Base-by-base conservation (phyloP, 2,797 vertebrate genomes). In the Echiichthys vipera region DNA sequence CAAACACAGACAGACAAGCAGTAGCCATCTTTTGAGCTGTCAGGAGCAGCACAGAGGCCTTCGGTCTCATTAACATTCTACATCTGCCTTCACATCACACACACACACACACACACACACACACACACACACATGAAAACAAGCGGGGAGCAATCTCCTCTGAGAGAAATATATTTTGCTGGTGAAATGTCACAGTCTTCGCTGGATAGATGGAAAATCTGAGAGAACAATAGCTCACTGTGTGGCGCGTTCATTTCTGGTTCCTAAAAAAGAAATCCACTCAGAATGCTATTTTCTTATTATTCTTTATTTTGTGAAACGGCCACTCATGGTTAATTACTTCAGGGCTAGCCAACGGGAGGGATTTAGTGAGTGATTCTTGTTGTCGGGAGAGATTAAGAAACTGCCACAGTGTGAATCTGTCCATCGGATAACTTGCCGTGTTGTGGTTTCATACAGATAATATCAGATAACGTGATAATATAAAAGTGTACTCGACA, bases 11-110 rank as follows among this genome's bases (percentile, higher is more conserved):
- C 63, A 67, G 20, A 45, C 57, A 40, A 18, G 32, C 59, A 50
- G 27, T 57, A 32, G 53, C 36, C 2, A n/a, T 68, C 63, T 63
- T 71, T n/a, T 50, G 32, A 46, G 62, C 84, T 78, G 83, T 77
- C 82, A 86, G 79, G 58, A 59, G 69, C 45, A 61, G 71, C 61
- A 40, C 22, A 7, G 34, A 75, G 46, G 66, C 66, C 74, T 81
- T 53, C 50, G 58, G 67, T 45, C 78, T 83, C 83, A 84, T 89
- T 87, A 88, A 57, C 76, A 88, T 91, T 87, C 80, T 59, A 69
- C 75, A 77, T 81, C 73, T 71, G 81, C 73, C 78, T 77, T 74
- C 85, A 54, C 67, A 56, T 69, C 71, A 24, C 72, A 63, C 53
- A 74, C 12, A 65, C 50, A 80, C 43, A 70, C 18, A 46, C 30